Conservation (phyloP, 2,113 vertebrate genomes). For the Embiotoca jacksoni region DNA sequence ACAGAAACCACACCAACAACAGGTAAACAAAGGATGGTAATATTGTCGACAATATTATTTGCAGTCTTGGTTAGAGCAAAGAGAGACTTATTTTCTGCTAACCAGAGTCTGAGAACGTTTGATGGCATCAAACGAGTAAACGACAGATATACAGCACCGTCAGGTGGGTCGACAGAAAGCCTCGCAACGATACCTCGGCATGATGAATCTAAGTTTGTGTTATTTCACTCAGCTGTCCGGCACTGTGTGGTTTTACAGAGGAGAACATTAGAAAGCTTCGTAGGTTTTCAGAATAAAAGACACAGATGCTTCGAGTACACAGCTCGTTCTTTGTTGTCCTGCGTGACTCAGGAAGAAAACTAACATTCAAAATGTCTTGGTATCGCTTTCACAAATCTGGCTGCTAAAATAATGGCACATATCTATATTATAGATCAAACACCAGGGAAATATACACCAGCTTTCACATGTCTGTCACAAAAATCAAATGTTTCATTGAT, state of each 20-base stretch:
- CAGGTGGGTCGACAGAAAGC: slow-evolving; percentile 21
- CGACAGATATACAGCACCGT: slow-evolving; percentile 41
- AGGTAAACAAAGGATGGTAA: slow-evolving; percentile 39
- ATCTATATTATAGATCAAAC: slow-evolving; percentile 42
- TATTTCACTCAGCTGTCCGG: background rate
- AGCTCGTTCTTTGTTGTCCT: background rate
- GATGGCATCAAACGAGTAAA: slow-evolving; percentile 44
- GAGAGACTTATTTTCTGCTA: slow-evolving; percentile 31
- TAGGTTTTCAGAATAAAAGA: slow-evolving; percentile 23
- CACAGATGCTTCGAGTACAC: background rate
- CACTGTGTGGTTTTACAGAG: slow-evolving; percentile 6
- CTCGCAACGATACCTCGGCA: slow-evolving; percentile 49
- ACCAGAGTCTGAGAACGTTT: slow-evolving; percentile 59
- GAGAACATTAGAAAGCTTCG: slow-evolving; percentile 2
- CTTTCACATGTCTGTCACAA: slow-evolving; percentile 20
- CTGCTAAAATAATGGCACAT: slow-evolving; percentile 3
- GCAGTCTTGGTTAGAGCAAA: slow-evolving; percentile 58
- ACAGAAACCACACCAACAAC: slow-evolving; percentile 17
- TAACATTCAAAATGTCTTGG: slow-evolving; percentile 53
- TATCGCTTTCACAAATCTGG: slow-evolving; percentile 22
- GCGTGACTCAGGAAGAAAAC: background rate
- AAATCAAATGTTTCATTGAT: slow-evolving; percentile 15
- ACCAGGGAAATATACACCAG: slow-evolving; percentile 37
- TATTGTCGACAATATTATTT: slow-evolving; percentile 10
- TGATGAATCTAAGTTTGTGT: slow-evolving; percentile 40